A percentile compares a stretch with the other conserved stretches of the same genome.
Evolutionary conservation across 2,888 invertebrate species (phyloP).

Genomic region (Acronicta aceris): DNA sequence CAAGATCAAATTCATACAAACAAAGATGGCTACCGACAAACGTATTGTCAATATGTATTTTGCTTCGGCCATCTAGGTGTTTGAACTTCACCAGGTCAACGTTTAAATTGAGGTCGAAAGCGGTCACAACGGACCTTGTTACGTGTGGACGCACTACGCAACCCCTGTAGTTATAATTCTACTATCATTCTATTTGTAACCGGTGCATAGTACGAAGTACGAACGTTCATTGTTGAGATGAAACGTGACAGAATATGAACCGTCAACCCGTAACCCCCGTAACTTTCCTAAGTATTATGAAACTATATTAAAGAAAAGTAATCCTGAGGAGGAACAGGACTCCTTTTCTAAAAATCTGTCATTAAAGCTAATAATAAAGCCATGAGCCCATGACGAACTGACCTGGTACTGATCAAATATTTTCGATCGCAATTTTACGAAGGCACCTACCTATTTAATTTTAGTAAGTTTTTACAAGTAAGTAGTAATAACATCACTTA

Average conservation of each 20-base stretch:
- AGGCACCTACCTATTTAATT: background rate
- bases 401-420: slow-evolving; percentile 1
- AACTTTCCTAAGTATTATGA: slow-evolving; percentile 29
- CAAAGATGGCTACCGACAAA: slow-evolving; percentile 57
- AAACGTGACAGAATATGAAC: slow-evolving; percentile 35
- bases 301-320: slow-evolving; percentile 1
- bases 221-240: slow-evolving; percentile 31
- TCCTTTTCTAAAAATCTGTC: no score
- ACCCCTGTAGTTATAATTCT: slow-evolving; percentile 47
- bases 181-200: slow-evolving; percentile 35
- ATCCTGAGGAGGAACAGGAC: no score
- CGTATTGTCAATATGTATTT: slow-evolving; percentile 55
- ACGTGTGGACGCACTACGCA: slow-evolving; percentile 56
- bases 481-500: no score
- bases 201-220: slow-evolving; percentile 25
- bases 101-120: slow-evolving; percentile 80
- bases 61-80: slow-evolving; percentile 58
- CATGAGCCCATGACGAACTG: slow-evolving; percentile 1
- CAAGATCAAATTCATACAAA: slow-evolving; percentile 53
- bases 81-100: slow-evolving; percentile 77
- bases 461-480: no score
- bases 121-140: slow-evolving; percentile 69
- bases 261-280: slow-evolving; percentile 9
- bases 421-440: slow-evolving; percentile 2
- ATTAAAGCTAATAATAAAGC: no score